These are phyloP conservation scores for Turdus rufiventris DNA, from an alignment of 2,113 vertebrate species.

Conservation along the genomic window DNA sequence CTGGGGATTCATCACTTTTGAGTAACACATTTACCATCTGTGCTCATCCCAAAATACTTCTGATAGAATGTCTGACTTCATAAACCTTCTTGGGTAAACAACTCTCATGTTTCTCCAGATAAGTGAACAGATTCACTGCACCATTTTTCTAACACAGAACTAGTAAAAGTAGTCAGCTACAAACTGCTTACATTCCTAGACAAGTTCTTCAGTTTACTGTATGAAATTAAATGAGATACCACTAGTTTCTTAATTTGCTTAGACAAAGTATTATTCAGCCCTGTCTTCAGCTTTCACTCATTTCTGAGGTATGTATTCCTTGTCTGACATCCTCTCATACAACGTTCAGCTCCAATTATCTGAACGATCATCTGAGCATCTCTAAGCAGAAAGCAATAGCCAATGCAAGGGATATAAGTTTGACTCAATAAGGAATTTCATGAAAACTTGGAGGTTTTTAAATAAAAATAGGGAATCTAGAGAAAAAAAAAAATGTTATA, in stretches of 20 bases:
- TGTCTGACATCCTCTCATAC: neutral
- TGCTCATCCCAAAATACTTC: neutral
- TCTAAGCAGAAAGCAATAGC: neutral
- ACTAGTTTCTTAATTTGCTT: neutral
- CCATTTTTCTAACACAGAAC: neutral
- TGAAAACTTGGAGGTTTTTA: neutral
- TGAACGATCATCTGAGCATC: neutral
- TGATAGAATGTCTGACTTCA: neutral
- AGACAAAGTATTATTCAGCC: neutral
- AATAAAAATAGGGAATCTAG: neutral
- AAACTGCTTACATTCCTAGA: neutral
- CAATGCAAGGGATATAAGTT: neutral
- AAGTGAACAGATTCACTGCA: neutral
- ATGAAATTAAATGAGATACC: neutral
- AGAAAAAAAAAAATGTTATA: neutral
- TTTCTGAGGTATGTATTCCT: neutral
- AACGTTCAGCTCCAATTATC: neutral
- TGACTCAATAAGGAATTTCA: neutral
- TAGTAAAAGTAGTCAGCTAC: neutral
- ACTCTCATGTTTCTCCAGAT: neutral
- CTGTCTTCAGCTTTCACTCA: neutral
- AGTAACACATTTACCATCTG: conserved; percentile 23
- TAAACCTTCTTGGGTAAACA: conserved; percentile 27
- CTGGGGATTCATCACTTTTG: conserved; percentile 5
- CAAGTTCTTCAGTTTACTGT: neutral